Percentiles rank a stretch among this genome's conserved stretches.
Conservation (phyloP, 2,888 invertebrate species). For the Drosophila phalerata region DNA sequence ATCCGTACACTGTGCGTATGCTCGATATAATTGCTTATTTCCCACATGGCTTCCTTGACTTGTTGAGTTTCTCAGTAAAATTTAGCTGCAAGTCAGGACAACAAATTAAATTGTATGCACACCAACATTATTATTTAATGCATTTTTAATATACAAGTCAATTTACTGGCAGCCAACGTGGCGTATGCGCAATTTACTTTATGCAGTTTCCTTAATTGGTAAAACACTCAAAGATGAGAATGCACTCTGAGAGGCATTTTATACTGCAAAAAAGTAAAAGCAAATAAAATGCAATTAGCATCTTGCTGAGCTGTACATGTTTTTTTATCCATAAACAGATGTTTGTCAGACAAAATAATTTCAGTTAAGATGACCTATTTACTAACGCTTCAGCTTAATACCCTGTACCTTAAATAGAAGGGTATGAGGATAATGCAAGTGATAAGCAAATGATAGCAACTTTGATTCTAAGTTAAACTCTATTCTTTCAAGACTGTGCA, state of each 20-base stretch:
- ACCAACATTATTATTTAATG: conserved; percentile 24
- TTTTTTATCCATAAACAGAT: conserved; percentile 2
- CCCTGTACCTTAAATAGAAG: neutral
- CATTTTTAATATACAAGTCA: conserved; percentile 29
- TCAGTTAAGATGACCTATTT: neutral
- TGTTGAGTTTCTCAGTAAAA: neutral
- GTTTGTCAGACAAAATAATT: neutral
- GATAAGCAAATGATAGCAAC: neutral
- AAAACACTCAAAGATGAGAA: neutral
- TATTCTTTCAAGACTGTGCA: neutral
- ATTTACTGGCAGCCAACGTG: conserved; percentile 19
- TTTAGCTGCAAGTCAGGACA: neutral
- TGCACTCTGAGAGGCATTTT: neutral
- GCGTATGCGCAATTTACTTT: conserved; percentile 16
- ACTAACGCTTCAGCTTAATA: neutral
- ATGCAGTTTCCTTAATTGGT: neutral
- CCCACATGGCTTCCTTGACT: neutral
- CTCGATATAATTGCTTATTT: conserved; percentile 29
- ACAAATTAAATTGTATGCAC: conserved; percentile 37
- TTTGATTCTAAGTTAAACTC: neutral
- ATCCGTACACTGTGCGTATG: conserved; percentile 10
- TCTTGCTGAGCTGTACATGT: conserved; percentile 1
- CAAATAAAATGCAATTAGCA: conserved; percentile 23
- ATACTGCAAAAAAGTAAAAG: neutral
- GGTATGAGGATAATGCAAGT: neutral